Conservation (phyloP, 1,140 invertebrate genomes). For the Panonychus citri region DNA sequence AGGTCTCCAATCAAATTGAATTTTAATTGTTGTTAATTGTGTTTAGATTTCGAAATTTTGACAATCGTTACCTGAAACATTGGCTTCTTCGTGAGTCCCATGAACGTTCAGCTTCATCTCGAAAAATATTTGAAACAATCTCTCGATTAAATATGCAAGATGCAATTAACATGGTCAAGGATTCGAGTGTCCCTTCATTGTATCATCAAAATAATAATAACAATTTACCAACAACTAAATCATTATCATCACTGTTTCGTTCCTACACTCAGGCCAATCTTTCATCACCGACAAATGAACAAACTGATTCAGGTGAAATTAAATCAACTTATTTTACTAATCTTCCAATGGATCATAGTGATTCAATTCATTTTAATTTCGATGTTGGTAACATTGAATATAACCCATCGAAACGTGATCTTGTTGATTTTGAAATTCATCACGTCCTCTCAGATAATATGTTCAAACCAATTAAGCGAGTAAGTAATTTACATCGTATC, state of each 20-base stretch:
- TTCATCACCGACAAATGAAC: neutral
- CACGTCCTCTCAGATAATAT: slow-evolving; percentile 72
- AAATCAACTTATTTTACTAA: neutral
- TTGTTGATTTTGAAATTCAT: slow-evolving; percentile 75
- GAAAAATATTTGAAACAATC: slow-evolving; percentile 81
- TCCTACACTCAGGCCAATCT: slow-evolving; percentile 36
- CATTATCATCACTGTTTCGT: slow-evolving; percentile 65
- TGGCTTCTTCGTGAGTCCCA: slow-evolving; percentile 55
- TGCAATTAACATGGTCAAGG: slow-evolving; percentile 63
- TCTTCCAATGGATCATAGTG: slow-evolving; percentile 41
- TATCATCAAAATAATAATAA: neutral
- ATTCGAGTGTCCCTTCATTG: slow-evolving; percentile 12
- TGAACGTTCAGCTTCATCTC: slow-evolving; percentile 40
- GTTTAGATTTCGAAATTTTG: slow-evolving; percentile 65
- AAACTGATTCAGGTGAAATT: neutral
- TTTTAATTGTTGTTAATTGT: neutral
- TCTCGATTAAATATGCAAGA: slow-evolving; percentile 78
- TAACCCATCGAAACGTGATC: slow-evolving; percentile 65
- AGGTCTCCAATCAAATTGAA: neutral
- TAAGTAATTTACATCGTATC: no score
- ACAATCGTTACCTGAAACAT: slow-evolving; percentile 73
- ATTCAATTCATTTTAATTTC: slow-evolving; percentile 58
- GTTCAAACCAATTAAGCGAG: slow-evolving; percentile 62
- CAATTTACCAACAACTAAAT: slow-evolving; percentile 60
- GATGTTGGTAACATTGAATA: slow-evolving; percentile 80